These are phyloP conservation scores for Hyposmocoma kahamanoa DNA, from an alignment of 1,140 invertebrate species.

Conservation along the genomic window DNA sequence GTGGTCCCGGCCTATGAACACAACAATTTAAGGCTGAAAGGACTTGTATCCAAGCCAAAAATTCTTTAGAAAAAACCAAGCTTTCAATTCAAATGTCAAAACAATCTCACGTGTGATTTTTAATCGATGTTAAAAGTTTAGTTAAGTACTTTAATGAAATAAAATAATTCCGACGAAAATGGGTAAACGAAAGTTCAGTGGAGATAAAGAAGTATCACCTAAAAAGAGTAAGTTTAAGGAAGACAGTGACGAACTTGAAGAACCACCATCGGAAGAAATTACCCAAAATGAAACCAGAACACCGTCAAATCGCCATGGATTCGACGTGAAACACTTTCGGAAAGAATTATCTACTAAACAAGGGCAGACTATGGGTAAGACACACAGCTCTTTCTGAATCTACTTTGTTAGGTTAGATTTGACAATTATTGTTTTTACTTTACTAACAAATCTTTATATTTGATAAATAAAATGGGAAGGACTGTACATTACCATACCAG, in stretches of 20 bases:
- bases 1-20: too few species aligned
- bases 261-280: conserved; percentile 38
- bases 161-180: conserved; percentile 37
- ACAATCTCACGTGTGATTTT: conserved; percentile 37
- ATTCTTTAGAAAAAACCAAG: neutral
- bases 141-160: conserved; percentile 7
- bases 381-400: neutral
- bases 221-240: conserved; percentile 29
- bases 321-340: conserved; percentile 69
- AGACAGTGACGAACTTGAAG: conserved; percentile 19
- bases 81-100: conserved; percentile 26
- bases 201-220: conserved; percentile 18
- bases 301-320: conserved; percentile 25
- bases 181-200: conserved; percentile 57
- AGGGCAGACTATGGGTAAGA: conserved; percentile 62
- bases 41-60: too few species aligned
- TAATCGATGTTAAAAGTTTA: neutral
- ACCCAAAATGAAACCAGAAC: conserved; percentile 16
- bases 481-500: too few species aligned
- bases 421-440: neutral
- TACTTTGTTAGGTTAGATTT: neutral
- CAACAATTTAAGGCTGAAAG: too few species aligned
- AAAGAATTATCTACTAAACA: conserved; percentile 54
- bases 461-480: too few species aligned
- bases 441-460: neutral